A percentile compares a stretch with the other conserved stretches of the same genome.
phyloP scores from a whole-genome alignment of 2,113 vertebrate genomes.

The Cottus gobio region DNA sequence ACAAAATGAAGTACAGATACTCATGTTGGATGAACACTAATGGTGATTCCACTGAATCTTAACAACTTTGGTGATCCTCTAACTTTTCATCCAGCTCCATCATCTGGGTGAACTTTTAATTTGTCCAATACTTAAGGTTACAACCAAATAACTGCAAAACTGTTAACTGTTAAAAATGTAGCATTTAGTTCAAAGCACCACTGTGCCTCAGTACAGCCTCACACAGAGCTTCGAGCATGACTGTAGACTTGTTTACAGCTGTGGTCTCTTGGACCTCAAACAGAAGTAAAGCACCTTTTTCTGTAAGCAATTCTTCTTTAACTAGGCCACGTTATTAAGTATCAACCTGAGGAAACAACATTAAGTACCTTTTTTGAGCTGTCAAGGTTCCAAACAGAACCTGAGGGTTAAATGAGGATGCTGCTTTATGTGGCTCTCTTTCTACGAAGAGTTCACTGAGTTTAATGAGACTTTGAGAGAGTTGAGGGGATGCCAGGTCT shows the following conservation, averaged over 20 bases:
- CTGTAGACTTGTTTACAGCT: slow-evolving; percentile 11
- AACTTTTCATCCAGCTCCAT: not conserved
- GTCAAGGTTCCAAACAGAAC: slow-evolving; percentile 1
- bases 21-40: not conserved
- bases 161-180: not conserved
- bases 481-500: slow-evolving; percentile 42
- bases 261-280: slow-evolving; percentile 1
- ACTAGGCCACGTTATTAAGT: not conserved
- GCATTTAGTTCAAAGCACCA: not conserved
- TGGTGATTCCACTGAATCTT: not conserved
- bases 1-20: not conserved
- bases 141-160: not conserved
- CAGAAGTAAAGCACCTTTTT: slow-evolving; percentile 10
- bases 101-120: not conserved
- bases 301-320: not conserved
- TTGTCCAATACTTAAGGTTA: not conserved
- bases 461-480: slow-evolving; percentile 45
- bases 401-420: slow-evolving; percentile 16
- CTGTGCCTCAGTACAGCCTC: not conserved
- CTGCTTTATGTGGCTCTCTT: slow-evolving; percentile 18
- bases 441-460: slow-evolving; percentile 47
- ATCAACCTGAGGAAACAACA: slow-evolving; percentile 9
- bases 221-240: not conserved
- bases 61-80: not conserved
- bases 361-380: not conserved